Base-by-base conservation (phyloP, 2,888 invertebrate species). In the Pediacus dermestoides region DNA sequence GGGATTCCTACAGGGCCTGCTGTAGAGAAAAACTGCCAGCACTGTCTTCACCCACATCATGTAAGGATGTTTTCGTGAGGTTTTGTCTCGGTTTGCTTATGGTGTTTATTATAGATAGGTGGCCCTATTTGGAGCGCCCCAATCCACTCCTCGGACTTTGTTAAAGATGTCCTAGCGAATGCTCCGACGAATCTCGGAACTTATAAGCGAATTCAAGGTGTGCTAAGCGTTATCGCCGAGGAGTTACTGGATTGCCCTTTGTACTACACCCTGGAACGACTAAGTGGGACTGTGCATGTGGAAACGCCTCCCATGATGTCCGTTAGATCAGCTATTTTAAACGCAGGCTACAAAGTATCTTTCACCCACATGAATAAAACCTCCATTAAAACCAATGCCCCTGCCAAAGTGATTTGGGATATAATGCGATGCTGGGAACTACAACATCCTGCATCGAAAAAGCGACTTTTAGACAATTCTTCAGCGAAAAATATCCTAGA, bases 51-150 rank as follows among this genome's bases (percentile, higher is more conserved):
- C 54, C 76, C 74, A 35, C 83, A 86, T 67, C 84, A 86, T 61
- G 82, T 89, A 68, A 74, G 52, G 21, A 18, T 18, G 6, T 18
- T 18, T 18, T 18, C n/a, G n/a, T 18, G n/a, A 18, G n/a, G 6
- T 18, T 18, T 6, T 6, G 8, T 6, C 4, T 18, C 4, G 18
- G 18, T 18, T 6, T 18, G 8, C 8, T 18, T 18, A 18, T 18
- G 4, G 18, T 18, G 4, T 36, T 33, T 36, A 39, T 37, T 57
- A 64, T 67, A 89, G 83, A 67, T 91, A 50, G 92, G 91, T 6
- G 99, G 99, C 1, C 99, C 99, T 0, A 83, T 99, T 50, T 99
- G 96, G 94, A 78, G 85, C 1, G 89, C 80, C 0, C 83, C 86
- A 0, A 77, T 99, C 23, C 94, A 97, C 67, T 80, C 88, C 53